Evolutionary conservation across 2,797 vertebrate genomes (phyloP).

Genomic region (Pipistrellus nathusii): DNA sequence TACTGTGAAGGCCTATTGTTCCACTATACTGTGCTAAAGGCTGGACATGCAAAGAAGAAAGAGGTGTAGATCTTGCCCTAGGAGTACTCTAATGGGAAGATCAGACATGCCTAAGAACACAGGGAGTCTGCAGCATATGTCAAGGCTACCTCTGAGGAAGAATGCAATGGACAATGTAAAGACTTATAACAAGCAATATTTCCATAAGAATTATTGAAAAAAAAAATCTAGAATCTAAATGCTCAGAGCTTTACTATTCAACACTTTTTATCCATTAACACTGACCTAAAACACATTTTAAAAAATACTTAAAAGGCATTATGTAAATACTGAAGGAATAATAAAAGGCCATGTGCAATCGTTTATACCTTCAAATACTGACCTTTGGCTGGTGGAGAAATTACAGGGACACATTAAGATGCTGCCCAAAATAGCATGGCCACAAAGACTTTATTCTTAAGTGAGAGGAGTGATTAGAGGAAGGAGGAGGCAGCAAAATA

Average conservation of each 20-base stretch:
- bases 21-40: not conserved
- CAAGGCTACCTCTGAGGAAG: not conserved
- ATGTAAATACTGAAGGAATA: slow-evolving; percentile 62
- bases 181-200: slow-evolving; percentile 58
- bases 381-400: not conserved
- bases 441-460: not conserved
- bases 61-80: not conserved
- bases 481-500: not conserved
- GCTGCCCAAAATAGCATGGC: not conserved
- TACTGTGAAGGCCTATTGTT: not conserved
- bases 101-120: not conserved
- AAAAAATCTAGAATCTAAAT: not conserved
- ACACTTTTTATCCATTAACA: slow-evolving; percentile 68
- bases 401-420: not conserved
- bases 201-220: slow-evolving; percentile 49
- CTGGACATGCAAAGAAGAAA: not conserved
- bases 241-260: slow-evolving; percentile 45
- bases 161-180: not conserved
- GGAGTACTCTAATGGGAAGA: not conserved
- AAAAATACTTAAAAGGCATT: slow-evolving; percentile 72
- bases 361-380: slow-evolving; percentile 51
- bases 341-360: slow-evolving; percentile 11
- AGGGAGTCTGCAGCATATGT: not conserved
- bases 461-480: not conserved
- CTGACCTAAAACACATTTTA: slow-evolving; percentile 67